Base-by-base conservation (phyloP, 2,888 invertebrate species). In the Ophion ventricosus region DNA sequence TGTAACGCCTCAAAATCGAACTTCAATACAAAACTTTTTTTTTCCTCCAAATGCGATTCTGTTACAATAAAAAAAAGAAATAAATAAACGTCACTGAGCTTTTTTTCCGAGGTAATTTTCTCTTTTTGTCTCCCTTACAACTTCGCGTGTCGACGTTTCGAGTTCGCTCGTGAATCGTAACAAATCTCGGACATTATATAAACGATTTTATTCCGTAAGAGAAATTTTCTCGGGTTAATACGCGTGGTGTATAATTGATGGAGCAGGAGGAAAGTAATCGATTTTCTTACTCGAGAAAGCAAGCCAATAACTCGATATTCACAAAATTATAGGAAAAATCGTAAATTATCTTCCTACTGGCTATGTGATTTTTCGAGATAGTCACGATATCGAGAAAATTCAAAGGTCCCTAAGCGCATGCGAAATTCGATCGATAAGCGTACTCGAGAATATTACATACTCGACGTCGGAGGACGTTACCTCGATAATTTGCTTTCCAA, bases 351-450 rank as follows among this genome's bases (percentile, higher is more conserved):
- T 35, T 43, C 11, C n/a, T n/a, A n/a, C n/a, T 2, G 43, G 14
- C 29, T 35, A 10, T 43, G 4, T 26, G 11, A 54, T 57, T 78
- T 75, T 40, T 59, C 66, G 72, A 35, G 17, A 23, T 2, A 84
- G 70, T 79, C 70, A 79, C 66, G 75, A 64, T 14, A 67, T 61
- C 67, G 1, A 23, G 83, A 63, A 69, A 64, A 77, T 70, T 64
- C 66, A 64, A 20, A 57, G 57, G 23, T n/a, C 66, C 35, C 73
- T 61, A 17, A 57, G 43, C 23, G 23, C 57, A 14, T 57, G 23
- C 23, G 29, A 40, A 49, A n/a, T n/a, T n/a, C 64, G 70, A 82
- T 82, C 82, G 84, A 81, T 82, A 25, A 57, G 23, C 20, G 11
- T 82, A 25, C 64, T 54, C 20, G 17, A 54, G 70, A 79, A 72